Evolutionary conservation across 1,140 invertebrate genomes (phyloP).

Genomic region (Ceratosolen solmsi): DNA sequence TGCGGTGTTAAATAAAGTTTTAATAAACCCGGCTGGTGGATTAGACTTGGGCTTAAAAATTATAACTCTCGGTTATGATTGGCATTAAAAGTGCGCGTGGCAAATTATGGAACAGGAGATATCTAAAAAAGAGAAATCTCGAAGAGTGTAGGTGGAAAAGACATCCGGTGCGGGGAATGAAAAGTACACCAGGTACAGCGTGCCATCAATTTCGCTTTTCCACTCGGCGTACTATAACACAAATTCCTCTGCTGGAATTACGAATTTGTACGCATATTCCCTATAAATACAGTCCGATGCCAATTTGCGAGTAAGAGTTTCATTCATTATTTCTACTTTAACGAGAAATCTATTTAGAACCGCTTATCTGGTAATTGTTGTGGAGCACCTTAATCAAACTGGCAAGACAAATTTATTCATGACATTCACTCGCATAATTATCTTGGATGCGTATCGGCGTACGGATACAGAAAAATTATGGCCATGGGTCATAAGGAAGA

Average conservation of each 20-base stretch:
- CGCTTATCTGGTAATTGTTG: neutral
- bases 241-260: neutral
- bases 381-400: slow-evolving; percentile 27
- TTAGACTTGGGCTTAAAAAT: too few relatives aligned
- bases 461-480: slow-evolving; percentile 21
- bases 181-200: neutral
- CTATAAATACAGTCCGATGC: neutral
- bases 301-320: neutral
- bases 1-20: neutral
- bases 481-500: slow-evolving; percentile 27
- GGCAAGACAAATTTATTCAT: slow-evolving; percentile 38
- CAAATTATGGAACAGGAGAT: neutral
- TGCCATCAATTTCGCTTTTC: slow-evolving; percentile 36
- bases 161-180: neutral
- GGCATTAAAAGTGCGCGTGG: too few relatives aligned
- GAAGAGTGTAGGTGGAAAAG: neutral
- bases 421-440: slow-evolving; percentile 9
- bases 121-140: slow-evolving; percentile 14
- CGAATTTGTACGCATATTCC: neutral
- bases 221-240: slow-evolving; percentile 12
- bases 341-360: neutral
- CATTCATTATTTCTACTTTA: slow-evolving; percentile 14
- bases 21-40: neutral
- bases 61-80: too few relatives aligned
- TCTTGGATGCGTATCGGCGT: neutral